Conservation (phyloP, 2,797 vertebrate genomes). For the Enteromius trimaculatus region DNA sequence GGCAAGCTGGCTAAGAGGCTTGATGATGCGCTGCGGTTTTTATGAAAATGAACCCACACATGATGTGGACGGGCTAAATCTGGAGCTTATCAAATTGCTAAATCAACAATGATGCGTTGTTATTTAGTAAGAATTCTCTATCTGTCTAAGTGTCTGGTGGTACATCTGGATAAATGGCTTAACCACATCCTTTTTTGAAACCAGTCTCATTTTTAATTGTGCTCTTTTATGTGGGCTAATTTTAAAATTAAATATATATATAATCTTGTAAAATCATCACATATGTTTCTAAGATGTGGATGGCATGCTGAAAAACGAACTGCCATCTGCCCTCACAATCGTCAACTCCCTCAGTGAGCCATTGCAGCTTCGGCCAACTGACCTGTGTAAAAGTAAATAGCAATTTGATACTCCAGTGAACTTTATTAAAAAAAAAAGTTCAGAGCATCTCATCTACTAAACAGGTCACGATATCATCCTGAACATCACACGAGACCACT, state of each 20-base stretch:
- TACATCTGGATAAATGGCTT: background rate
- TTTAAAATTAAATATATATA: conserved; percentile 25
- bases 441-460: background rate
- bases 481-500: conserved; percentile 9
- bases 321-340: background rate
- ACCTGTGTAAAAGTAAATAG: background rate
- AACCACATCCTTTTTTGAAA: background rate
- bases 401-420: background rate
- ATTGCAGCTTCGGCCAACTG: conserved; percentile 9
- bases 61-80: conserved; percentile 19
- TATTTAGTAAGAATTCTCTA: background rate
- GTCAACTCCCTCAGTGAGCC: background rate
- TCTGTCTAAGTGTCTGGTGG: background rate
- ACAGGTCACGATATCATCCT: background rate
- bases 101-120: conserved; percentile 2
- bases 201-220: background rate
- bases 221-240: background rate
- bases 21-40: conserved; percentile 28
- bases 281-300: background rate
- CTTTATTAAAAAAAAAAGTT: conserved; percentile 13
- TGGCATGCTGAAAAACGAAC: background rate
- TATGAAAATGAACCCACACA: conserved; percentile 25
- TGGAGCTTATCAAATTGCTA: conserved; percentile 41
- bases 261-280: conserved; percentile 8
- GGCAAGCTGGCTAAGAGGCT: conserved; percentile 33